These are phyloP conservation scores for Ecdyonurus torrentis DNA, from an alignment of 2,888 invertebrate genomes.

Conservation along the genomic window DNA sequence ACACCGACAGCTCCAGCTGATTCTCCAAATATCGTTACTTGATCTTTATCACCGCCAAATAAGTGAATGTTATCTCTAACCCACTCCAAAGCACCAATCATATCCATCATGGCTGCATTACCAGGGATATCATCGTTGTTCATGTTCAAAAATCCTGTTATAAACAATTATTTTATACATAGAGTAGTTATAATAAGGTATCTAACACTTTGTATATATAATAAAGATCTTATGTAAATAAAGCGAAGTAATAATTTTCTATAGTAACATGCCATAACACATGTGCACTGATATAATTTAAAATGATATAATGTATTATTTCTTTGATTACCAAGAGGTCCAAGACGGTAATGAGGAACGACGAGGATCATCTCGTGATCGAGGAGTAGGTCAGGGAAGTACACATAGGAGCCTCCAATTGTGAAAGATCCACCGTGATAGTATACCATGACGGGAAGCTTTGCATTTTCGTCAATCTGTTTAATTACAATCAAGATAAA, in stretches of 20 bases:
- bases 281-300: too few species aligned
- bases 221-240: too few species aligned
- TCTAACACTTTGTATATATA: too few species aligned
- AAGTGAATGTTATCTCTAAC: not conserved
- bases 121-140: not conserved
- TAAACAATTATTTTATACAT: too few species aligned
- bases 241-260: too few species aligned
- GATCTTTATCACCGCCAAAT: not conserved
- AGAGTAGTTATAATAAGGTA: too few species aligned
- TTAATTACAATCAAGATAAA: too few species aligned
- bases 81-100: not conserved
- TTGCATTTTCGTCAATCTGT: too few species aligned
- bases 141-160: not conserved
- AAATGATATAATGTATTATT: too few species aligned
- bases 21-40: not conserved
- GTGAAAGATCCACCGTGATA: constrained; percentile 3
- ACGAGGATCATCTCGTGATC: constrained; percentile 6
- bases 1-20: not conserved
- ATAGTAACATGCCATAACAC: too few species aligned
- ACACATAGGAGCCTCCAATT: not conserved
- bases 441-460: constrained; percentile 2
- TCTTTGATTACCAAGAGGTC: constrained; percentile 4
- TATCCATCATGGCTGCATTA: not conserved
- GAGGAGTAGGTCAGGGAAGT: not conserved
- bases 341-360: too few species aligned